Base-by-base conservation (phyloP, 2,888 invertebrate species). In the Ophioninae sp. region DNA sequence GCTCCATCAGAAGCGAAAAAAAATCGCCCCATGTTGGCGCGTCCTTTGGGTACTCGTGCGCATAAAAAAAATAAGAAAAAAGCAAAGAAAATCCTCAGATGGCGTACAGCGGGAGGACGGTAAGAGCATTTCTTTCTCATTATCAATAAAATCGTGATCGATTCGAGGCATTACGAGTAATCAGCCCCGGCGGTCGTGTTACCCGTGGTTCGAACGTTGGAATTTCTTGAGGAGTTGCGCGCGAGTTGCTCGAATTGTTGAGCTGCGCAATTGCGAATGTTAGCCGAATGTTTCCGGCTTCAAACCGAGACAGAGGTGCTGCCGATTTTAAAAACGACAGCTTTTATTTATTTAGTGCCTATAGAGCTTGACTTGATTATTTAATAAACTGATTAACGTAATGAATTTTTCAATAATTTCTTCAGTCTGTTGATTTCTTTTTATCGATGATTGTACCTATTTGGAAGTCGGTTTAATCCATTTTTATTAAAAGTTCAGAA, bases 61-160 rank as follows among this genome's bases (percentile, higher is more conserved):
- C 72, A 73, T 78, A 69, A 10, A 50, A 41, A 8, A 41, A 50
- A 50, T 39, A 73, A 82, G 30, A 69, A 10, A 50, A 41, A 8
- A 41, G 10, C n/a, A 50, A 56, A 73, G 78, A 73, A 59, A 41
- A 70, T 67, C 23, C 61, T 50, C 17, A 21, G 57, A 68, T 56
- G 69, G 62, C 65, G 21, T 59, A 59, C 20, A 69, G 62, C 59
- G 64, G 57, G 39, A n/a, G 41, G 65, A 72, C 39, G 65, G 65
- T 73, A 72, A 72, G 20, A 59, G 30, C 67, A 62, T 41, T n/a
- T 59, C 20, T 30, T 37, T 67, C 44, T 57, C 13, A 6, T 65
- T 68, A 69, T 78, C 41, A 61, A 64, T 74, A 64, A 74, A 73
- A 78, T 57, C 70, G 76, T 83, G 78, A 82, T 78, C 74, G 78